Percentiles rank a stretch among this genome's conserved stretches.
phyloP scores from a whole-genome alignment of 2,797 vertebrate genomes.

The Amphiprion clarkii region DNA sequence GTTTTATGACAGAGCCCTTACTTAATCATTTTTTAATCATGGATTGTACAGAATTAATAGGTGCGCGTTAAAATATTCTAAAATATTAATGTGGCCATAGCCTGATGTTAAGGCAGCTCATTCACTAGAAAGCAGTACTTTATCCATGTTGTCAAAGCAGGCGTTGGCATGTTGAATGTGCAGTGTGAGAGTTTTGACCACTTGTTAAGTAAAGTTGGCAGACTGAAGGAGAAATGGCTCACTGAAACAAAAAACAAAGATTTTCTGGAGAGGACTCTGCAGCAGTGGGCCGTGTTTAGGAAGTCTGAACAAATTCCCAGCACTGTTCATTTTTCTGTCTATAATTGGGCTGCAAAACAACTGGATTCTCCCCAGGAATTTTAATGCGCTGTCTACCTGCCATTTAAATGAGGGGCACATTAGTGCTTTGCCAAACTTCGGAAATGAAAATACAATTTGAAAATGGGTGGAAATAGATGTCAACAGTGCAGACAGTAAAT shows the following conservation, averaged over 20 bases:
- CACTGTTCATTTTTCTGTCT: slow-evolving; percentile 27
- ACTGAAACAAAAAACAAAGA: slow-evolving; percentile 16
- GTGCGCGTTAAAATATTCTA: not conserved
- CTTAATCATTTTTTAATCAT: slow-evolving; percentile 29
- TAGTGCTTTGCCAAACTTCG: slow-evolving; percentile 15
- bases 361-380: slow-evolving; percentile 46
- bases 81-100: slow-evolving; percentile 15
- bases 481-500: slow-evolving; percentile 27
- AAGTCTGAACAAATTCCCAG: slow-evolving; percentile 39
- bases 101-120: slow-evolving; percentile 11
- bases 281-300: slow-evolving; percentile 5
- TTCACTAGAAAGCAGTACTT: not conserved
- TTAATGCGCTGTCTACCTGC: slow-evolving; percentile 48
- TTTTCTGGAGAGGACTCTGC: not conserved
- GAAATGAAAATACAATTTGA: slow-evolving; percentile 45
- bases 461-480: slow-evolving; percentile 45
- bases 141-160: slow-evolving; percentile 9
- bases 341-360: slow-evolving; percentile 52
- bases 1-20: not conserved
- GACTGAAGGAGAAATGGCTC: slow-evolving; percentile 25
- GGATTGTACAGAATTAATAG: not conserved
- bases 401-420: slow-evolving; percentile 32
- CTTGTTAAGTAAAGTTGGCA: slow-evolving; percentile 42
- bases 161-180: slow-evolving; percentile 22
- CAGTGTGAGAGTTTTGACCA: slow-evolving; percentile 33